Base-by-base conservation (phyloP, 1,140 invertebrate species). In the Temnothorax longispinosus region DNA sequence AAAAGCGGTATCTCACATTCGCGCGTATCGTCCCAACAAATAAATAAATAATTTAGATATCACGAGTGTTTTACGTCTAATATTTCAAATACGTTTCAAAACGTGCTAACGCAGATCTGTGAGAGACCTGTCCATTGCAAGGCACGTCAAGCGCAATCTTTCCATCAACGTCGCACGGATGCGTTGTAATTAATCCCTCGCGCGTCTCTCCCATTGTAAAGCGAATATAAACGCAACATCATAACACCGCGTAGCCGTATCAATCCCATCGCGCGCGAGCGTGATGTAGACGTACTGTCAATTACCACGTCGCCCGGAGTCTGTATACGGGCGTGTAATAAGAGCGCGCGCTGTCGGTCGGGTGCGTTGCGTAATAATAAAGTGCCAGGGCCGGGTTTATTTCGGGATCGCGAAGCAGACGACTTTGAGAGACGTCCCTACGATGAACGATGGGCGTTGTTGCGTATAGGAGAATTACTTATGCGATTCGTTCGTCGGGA, bases 381-480 rank as follows among this genome's bases (percentile, higher is more conserved):
- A 47, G 8, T 27, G 44, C 52, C 52, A 13, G 8, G 67, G 21
- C 10, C 47, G 50, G 38, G 18, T 84, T 84, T 60, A 75, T 84
- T 84, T 84, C 15, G 1, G 77, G 54, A 74, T 60, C 80, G 67
- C 41, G 13, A 74, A 21, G 64, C 67, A 60, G 35, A 41, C n/a
- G 67, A 74, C 54, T 82, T 74, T 82, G 78, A 72, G 41, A 27
- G 67, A 84, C 80, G 69, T 84, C 54, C 41, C 80, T 50, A 38
- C 21, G 50, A 58, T 84, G 80, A 84, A 32, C 27, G 80, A 74
- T 47, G 54, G 52, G 52, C 27, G 54, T 84, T 82, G 54, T 50
- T 84, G 54, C 67, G 80, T 84, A 54, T 71, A 50, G n/a, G 6
- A 41, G 69, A 84, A 41, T 50, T 27, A 27, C 27, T 27, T 74